A percentile compares a stretch with the other conserved stretches of the same genome.
Evolutionary conservation across 2,888 invertebrate species (phyloP).

Genomic region (Folsomia candida): DNA sequence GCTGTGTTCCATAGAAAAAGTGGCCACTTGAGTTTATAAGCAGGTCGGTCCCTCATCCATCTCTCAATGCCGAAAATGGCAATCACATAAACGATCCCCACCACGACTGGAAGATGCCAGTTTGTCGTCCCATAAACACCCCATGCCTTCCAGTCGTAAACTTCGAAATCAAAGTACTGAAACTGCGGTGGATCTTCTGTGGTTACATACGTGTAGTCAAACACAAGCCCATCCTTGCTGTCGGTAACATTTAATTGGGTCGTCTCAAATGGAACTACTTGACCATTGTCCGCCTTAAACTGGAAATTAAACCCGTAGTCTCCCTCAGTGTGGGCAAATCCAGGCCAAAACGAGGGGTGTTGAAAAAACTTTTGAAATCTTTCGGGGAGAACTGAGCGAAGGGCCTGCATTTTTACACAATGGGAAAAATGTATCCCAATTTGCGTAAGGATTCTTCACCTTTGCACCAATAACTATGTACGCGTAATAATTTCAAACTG

Average conservation of each 20-base stretch:
- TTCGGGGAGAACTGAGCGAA: not conserved
- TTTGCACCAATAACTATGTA: not conserved
- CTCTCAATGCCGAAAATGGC: constrained; percentile 58
- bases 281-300: not conserved
- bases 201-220: not conserved
- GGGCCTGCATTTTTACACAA: not conserved
- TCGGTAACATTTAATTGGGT: not conserved
- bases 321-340: not conserved
- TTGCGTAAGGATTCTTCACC: not conserved
- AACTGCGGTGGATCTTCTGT: not conserved
- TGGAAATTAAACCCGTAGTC: constrained; percentile 1
- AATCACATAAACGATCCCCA: constrained; percentile 57
- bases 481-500: not conserved
- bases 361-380: not conserved
- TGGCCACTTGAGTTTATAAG: constrained; percentile 57
- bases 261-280: not conserved
- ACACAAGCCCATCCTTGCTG: not conserved
- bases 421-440: no score
- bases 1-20: constrained; percentile 60
- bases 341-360: not conserved
- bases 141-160: not conserved
- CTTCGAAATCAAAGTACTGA: not conserved
- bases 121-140: not conserved
- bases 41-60: constrained; percentile 58
- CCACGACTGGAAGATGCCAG: constrained; percentile 31